A percentile compares a stretch with the other conserved stretches of the same genome.
Evolutionary conservation across 1,140 invertebrate species (phyloP).

Genomic region (Hydropsyche tenuis): DNA sequence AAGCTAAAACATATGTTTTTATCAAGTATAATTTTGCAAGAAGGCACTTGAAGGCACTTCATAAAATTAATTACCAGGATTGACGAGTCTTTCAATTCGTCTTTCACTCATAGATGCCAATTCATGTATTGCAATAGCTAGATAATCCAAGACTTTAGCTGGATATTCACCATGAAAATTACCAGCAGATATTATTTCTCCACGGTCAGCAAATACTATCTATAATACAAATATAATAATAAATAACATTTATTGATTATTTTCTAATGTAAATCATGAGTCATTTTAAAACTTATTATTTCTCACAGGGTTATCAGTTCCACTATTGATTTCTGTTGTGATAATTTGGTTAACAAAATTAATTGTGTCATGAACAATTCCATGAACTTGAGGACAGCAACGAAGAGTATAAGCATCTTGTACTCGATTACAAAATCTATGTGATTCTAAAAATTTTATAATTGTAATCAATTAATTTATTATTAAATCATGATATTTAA

Average conservation of each 20-base stretch:
- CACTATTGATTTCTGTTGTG: constrained; percentile 75
- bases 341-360: constrained; percentile 71
- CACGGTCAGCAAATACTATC: constrained; percentile 74
- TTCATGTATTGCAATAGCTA: constrained; percentile 78
- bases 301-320: constrained; percentile 76
- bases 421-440: constrained; percentile 74
- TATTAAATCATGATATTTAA: background rate
- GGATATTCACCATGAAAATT: constrained; percentile 80
- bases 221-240: constrained; percentile 47
- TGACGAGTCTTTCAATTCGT: constrained; percentile 73
- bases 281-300: constrained; percentile 35
- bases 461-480: background rate
- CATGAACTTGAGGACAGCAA: constrained; percentile 75
- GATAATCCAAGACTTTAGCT: constrained; percentile 75
- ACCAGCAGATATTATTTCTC: constrained; percentile 75
- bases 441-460: constrained; percentile 64
- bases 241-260: background rate
- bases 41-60: background rate
- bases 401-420: constrained; percentile 79
- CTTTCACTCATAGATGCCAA: constrained; percentile 77
- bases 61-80: constrained; percentile 63
- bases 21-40: background rate
- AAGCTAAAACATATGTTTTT: constrained; percentile 55
- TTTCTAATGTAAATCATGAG: background rate
- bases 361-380: constrained; percentile 75